Base-by-base conservation (phyloP, 53 echinoderm and acorn worm genomes). In the Paracentrotus lividus region DNA sequence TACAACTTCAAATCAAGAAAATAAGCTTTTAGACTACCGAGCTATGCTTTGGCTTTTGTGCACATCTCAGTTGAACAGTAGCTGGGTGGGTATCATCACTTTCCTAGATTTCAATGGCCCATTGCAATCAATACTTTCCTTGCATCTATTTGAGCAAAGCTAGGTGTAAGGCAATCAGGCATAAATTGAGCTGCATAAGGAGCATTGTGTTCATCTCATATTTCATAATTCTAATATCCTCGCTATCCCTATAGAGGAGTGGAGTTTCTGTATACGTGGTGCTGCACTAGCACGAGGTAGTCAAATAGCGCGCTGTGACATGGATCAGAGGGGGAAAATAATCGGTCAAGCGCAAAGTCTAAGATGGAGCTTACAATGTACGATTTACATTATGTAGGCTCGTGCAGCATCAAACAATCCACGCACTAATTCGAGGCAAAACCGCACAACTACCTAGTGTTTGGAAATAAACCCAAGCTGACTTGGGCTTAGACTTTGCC, bases 51-150 rank as follows among this genome's bases (percentile, higher is more conserved):
- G 16, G 72, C 72, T 18, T 72, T 14, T 36, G 29, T 64, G 31
- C 64, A 72, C 32, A 16, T 15, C 33, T 67, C 12, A 32, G 33
- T 67, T 67, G 32, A 31, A 38, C 18, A 20, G 36, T 38, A 38
- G 12, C 72, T 40, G 40, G 72, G 40, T 40, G 40, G 72, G 40
- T 72, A 72, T 40, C 38, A 2, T 38, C 36, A 72, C 72, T 72
- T 72, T 20, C 40, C 36, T 4, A 40, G 40, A 14, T 40, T 4
- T 72, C 18, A 72, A 72, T 32, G 0, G 72, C 5, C 36, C 18
- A 38, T 72, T 72, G 40, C 18, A 72, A 72, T 72, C 72, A 72
- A 64, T 64, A 64, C 64, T 64, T 64, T 64, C 64, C 81, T 81
- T 81, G 81, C 47, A 81, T 81, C n/a, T 45, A 36, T 76, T 76